Conservation (phyloP, 2,113 vertebrate genomes). For the Bubo bubo region DNA sequence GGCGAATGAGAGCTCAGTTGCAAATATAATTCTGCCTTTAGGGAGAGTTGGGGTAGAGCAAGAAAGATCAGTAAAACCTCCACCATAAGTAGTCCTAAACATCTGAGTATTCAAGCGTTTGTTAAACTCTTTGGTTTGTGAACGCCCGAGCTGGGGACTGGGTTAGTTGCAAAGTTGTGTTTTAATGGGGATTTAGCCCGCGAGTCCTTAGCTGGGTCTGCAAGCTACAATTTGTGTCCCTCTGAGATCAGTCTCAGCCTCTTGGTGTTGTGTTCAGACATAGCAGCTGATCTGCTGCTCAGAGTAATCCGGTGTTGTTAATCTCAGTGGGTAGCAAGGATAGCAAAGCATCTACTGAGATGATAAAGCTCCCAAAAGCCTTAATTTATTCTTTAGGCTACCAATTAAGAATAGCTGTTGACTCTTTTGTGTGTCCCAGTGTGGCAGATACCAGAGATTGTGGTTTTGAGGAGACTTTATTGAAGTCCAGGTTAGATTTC, state of each 20-base stretch:
- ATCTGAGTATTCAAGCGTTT: background rate
- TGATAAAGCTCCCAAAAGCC: background rate
- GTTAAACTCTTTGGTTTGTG: background rate
- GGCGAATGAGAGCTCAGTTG: background rate
- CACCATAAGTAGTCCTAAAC: background rate
- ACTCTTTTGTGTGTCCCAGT: background rate
- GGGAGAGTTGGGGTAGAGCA: background rate
- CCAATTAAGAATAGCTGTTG: background rate
- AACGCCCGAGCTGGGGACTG: rapidly evolving
- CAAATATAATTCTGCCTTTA: background rate
- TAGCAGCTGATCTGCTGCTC: background rate
- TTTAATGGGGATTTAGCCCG: background rate
- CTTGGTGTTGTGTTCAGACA: background rate
- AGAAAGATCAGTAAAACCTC: background rate
- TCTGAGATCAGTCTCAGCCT: background rate
- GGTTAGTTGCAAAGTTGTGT: background rate
- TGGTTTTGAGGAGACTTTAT: background rate
- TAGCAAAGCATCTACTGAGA: background rate
- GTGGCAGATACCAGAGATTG: background rate
- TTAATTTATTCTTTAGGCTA: background rate
- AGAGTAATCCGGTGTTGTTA: rapidly evolving
- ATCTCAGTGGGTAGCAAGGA: background rate
- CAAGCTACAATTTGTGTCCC: background rate
- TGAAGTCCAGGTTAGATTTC: background rate
- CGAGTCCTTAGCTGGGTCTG: background rate